These are phyloP conservation scores for Protophormia terraenovae DNA, from an alignment of 2,888 invertebrate species.

Conservation along the genomic window DNA sequence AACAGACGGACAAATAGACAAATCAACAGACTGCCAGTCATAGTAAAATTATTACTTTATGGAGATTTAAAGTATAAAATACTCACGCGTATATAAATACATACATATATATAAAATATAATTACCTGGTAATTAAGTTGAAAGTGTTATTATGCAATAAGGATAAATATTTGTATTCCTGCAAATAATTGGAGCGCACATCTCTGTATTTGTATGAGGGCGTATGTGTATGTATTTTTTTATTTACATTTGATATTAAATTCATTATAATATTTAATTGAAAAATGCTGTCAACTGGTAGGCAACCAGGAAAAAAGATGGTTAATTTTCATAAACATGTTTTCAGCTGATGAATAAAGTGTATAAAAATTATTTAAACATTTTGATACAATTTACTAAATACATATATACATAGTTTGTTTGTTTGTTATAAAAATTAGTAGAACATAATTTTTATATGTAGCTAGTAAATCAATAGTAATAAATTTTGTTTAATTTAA, in stretches of 20 bases:
- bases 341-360: background rate
- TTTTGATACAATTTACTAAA: background rate
- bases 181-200: background rate
- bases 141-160: conserved; percentile 21
- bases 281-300: conserved; percentile 47
- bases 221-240: no score
- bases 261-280: conserved; percentile 59
- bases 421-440: no score
- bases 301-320: conserved; percentile 2
- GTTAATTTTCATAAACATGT: conserved; percentile 30
- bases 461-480: background rate
- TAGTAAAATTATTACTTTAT: background rate
- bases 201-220: background rate
- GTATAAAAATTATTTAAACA: background rate
- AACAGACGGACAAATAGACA: background rate
- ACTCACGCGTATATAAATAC: background rate
- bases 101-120: background rate
- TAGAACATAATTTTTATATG: no score
- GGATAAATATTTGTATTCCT: conserved; percentile 5
- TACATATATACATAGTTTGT: background rate
- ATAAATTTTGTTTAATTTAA: conserved; percentile 41
- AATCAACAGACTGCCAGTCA: background rate
- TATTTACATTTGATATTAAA: conserved; percentile 40
- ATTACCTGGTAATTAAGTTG: conserved; percentile 55
- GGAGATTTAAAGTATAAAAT: conserved; percentile 7